phyloP scores from a whole-genome alignment of 2,797 vertebrate species.

The Accipiter minullus region DNA sequence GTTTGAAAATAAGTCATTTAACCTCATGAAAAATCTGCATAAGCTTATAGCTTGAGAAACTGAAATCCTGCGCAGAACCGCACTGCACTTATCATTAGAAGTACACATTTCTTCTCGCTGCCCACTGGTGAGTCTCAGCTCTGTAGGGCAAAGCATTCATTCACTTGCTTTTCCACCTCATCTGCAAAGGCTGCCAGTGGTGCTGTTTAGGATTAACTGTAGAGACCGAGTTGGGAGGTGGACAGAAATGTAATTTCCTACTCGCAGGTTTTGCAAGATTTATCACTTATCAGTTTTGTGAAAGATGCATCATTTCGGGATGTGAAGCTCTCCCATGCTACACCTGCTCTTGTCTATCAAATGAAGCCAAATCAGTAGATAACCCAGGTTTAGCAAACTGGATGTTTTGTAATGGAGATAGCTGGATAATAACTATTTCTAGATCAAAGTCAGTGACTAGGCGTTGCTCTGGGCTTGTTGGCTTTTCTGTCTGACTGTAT shows the following conservation, averaged over 20 bases:
- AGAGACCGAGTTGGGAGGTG: not conserved
- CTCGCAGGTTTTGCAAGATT: slow-evolving; percentile 8
- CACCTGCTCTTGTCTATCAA: slow-evolving; percentile 31
- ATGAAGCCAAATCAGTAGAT: slow-evolving; percentile 41
- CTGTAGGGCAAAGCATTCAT: not conserved
- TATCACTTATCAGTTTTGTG: slow-evolving; percentile 21
- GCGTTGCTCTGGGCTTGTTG: slow-evolving; percentile 51
- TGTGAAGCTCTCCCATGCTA: not conserved
- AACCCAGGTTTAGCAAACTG: slow-evolving; percentile 49
- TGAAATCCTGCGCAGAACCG: not conserved
- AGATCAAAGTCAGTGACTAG: slow-evolving; percentile 60
- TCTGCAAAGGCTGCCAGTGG: not conserved
- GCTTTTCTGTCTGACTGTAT: slow-evolving; percentile 43
- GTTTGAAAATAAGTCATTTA: not conserved
- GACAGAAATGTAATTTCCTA: not conserved
- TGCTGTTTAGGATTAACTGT: not conserved
- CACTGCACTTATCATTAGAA: not conserved
- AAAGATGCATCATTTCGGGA: not conserved
- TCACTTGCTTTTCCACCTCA: not conserved
- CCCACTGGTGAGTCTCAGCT: not conserved
- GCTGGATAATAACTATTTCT: slow-evolving; percentile 59
- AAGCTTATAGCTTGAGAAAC: not conserved
- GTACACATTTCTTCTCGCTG: fast-evolving
- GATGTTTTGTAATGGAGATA: slow-evolving; percentile 61
- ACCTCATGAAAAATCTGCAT: not conserved